Conservation (phyloP, 53 echinoderm and acorn worm species). For the Patiria pectinifera region DNA sequence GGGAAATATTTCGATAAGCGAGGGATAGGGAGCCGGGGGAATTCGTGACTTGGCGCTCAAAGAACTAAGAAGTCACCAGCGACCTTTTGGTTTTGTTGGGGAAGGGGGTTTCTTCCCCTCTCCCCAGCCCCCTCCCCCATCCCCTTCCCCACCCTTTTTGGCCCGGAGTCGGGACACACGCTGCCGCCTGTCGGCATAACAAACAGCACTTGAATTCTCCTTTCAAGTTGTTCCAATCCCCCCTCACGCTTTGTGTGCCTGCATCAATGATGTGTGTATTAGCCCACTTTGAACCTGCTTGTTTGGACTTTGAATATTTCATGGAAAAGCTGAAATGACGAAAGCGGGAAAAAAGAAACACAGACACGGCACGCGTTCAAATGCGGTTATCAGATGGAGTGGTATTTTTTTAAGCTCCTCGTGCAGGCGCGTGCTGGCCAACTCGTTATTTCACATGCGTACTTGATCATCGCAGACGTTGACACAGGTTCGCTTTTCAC, state of each 20-base stretch:
- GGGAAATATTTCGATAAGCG: too few species aligned
- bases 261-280: background rate
- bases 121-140: too few species aligned
- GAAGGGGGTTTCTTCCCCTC: too few species aligned
- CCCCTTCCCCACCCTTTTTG: too few species aligned
- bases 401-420: background rate
- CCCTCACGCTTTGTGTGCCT: background rate
- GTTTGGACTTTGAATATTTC: background rate
- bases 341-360: background rate
- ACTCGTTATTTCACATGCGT: background rate
- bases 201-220: too few species aligned
- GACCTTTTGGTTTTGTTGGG: too few species aligned
- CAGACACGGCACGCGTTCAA: background rate
- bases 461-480: slow-evolving; percentile 30
- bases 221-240: background rate
- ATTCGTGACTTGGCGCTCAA: too few species aligned
- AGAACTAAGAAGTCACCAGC: too few species aligned
- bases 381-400: background rate
- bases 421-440: slow-evolving; percentile 4
- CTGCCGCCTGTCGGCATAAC: too few species aligned
- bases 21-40: too few species aligned
- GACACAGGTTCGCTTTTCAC: slow-evolving; percentile 46
- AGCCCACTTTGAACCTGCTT: background rate
- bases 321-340: background rate
- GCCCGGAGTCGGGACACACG: too few species aligned